A percentile compares a stretch with the other conserved stretches of the same genome.
Evolutionary conservation across 2,888 invertebrate species (phyloP).

Genomic region (Diabrotica balteata): DNA sequence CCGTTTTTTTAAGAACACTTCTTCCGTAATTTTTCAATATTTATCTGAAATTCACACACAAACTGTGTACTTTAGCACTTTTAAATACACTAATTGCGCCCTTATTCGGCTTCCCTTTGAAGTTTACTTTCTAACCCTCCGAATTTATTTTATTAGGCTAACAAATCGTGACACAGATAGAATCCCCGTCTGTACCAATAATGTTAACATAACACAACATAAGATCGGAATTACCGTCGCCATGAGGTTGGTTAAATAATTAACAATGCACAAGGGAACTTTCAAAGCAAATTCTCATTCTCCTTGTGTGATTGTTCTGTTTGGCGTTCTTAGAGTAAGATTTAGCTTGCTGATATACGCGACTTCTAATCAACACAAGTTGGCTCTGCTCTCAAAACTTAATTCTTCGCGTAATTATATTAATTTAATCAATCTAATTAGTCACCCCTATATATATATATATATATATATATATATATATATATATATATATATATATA

Average conservation of each 20-base stretch:
- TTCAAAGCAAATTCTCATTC: slow-evolving; percentile 1
- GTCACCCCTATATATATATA: too few species aligned
- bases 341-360: neutral
- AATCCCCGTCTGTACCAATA: neutral
- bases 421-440: too few species aligned
- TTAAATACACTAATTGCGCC: too few species aligned
- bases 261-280: slow-evolving; percentile 2
- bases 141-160: neutral
- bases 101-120: too few species aligned
- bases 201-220: neutral
- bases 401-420: too few species aligned
- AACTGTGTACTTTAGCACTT: too few species aligned
- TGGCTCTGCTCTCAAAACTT: neutral
- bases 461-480: too few species aligned
- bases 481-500: too few species aligned
- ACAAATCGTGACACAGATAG: neutral
- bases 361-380: neutral
- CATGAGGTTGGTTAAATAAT: neutral
- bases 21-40: too few species aligned
- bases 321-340: neutral
- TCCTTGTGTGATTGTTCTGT: slow-evolving; percentile 1
- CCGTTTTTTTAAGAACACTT: too few species aligned
- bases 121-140: neutral
- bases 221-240: neutral
- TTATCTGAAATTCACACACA: too few species aligned